A percentile compares a stretch with the other conserved stretches of the same genome.
These are phyloP conservation scores for Agonopterix alstromeriana DNA, from an alignment of 2,888 invertebrate species.

Conservation along the genomic window DNA sequence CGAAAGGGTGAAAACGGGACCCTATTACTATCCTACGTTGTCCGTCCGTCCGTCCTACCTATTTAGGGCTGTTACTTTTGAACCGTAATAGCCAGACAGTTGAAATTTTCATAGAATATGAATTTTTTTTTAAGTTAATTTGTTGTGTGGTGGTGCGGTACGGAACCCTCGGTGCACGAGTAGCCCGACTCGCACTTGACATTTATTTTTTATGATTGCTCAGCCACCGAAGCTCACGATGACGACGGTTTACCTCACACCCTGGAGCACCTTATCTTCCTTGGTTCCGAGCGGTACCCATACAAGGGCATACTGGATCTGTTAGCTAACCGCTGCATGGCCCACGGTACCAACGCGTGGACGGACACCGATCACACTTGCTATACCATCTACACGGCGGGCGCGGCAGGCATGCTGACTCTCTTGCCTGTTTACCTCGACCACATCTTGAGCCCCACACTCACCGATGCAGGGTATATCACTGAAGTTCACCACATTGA, in stretches of 20 bases:
- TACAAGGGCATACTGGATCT: conserved; percentile 93
- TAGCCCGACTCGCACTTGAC: no score
- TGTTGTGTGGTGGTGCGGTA: no score
- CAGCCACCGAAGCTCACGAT: conserved; percentile 93
- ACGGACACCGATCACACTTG: conserved; percentile 92
- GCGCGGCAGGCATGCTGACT: conserved; percentile 89
- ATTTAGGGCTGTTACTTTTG: no score
- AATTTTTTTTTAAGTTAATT: no score
- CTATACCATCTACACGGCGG: conserved; percentile 91
- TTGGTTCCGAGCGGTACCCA: conserved; percentile 93
- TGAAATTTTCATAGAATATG: no score
- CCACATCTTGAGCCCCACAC: conserved; percentile 90
- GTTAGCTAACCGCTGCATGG: conserved; percentile 91
- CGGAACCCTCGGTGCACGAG: no score
- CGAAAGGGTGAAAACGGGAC: no score
- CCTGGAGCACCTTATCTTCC: conserved; percentile 92
- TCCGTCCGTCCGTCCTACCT: no score
- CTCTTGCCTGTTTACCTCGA: conserved; percentile 94
- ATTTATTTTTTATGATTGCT: background rate
- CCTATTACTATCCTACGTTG: no score
- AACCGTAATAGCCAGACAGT: no score
- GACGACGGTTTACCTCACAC: conserved; percentile 96
- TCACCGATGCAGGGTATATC: conserved; percentile 87
- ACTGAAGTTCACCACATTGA: conserved; percentile 96
- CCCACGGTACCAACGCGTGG: conserved; percentile 95